These are phyloP conservation scores for Anolis sagrei DNA, from an alignment of 2,113 vertebrate genomes.

Conservation along the genomic window DNA sequence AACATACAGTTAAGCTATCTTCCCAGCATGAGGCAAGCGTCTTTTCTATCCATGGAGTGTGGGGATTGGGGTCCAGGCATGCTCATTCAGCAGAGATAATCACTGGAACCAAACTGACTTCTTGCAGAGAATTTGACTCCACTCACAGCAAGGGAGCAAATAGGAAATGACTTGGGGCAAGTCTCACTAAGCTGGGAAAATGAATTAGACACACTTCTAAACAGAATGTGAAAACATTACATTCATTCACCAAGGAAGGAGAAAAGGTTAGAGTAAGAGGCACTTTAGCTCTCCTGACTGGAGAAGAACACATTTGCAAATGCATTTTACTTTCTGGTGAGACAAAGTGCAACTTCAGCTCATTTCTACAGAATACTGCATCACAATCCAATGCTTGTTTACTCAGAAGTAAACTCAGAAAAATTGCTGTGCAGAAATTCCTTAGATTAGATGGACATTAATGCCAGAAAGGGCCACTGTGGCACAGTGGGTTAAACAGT, in stretches of 20 bases:
- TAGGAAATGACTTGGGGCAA: constrained; percentile 71
- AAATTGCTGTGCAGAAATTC: neutral
- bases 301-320: constrained; percentile 40
- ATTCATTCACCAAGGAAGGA: constrained; percentile 55
- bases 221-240: constrained; percentile 65
- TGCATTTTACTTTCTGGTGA: constrained; percentile 14
- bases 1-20: constrained; percentile 60
- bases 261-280: constrained; percentile 59
- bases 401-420: neutral
- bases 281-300: constrained; percentile 49
- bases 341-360: constrained; percentile 40
- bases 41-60: constrained; percentile 39
- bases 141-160: constrained; percentile 73
- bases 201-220: constrained; percentile 75
- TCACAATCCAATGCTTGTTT: neutral
- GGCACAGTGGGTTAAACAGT: too few species aligned
- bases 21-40: constrained; percentile 58
- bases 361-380: neutral
- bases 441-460: neutral
- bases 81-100: constrained; percentile 59
- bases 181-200: constrained; percentile 74
- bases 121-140: constrained; percentile 66
- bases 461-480: neutral
- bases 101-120: constrained; percentile 62
- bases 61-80: constrained; percentile 18